These are phyloP conservation scores for Phaetusa simplex DNA, from an alignment of 2,113 vertebrate species.

Conservation along the genomic window DNA sequence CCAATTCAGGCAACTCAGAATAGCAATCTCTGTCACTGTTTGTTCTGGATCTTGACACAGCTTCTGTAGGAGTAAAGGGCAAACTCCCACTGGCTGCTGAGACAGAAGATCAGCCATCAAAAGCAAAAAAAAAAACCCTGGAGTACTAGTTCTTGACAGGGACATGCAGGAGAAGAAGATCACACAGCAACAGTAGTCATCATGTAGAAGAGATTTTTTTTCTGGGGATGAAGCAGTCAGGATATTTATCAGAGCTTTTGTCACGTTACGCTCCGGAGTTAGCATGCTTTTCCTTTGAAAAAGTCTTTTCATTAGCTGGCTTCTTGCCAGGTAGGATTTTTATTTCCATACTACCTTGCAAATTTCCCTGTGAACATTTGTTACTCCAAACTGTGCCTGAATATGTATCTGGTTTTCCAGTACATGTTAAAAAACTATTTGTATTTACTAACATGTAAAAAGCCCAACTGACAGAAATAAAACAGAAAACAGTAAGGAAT, in stretches of 20 bases:
- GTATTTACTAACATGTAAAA: not conserved
- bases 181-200: not conserved
- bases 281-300: not conserved
- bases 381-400: not conserved
- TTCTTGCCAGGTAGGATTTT: not conserved
- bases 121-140: not conserved
- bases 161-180: not conserved
- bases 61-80: slow-evolving; percentile 8
- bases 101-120: not conserved
- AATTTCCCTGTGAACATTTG: not conserved
- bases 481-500: not conserved
- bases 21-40: not conserved
- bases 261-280: not conserved
- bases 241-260: not conserved
- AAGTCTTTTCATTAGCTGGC: not conserved
- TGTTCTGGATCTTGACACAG: not conserved
- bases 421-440: not conserved
- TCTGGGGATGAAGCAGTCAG: not conserved
- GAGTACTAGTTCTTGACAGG: not conserved
- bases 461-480: not conserved
- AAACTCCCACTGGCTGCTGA: not conserved
- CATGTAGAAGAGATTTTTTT: not conserved
- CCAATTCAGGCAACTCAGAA: not conserved
- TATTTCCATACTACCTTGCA: not conserved
- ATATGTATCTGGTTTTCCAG: not conserved